Evolutionary conservation across 2,797 vertebrate genomes (phyloP), one percentile per base, ranked within the genome.

Genomic region (Amniataba percoides): DNA sequence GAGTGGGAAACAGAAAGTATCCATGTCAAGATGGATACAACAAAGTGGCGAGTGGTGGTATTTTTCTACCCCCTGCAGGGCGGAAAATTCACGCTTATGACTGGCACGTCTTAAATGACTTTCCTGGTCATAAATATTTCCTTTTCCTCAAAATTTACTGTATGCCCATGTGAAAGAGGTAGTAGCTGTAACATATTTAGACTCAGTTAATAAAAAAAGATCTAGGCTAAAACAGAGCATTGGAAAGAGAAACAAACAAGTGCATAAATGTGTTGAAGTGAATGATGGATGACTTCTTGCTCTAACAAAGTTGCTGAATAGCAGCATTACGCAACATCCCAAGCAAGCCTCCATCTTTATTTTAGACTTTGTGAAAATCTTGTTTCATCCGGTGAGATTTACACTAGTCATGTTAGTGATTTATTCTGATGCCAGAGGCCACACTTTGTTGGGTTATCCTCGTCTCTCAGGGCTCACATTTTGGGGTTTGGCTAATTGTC

Each of bases 401-500:
- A 76, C 51, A 48, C 59, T 64, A 49, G 7, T 40, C 63, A 18
- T 68, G n/a, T 74, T 72, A 36, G 39, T 74, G 61, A 80, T 78
- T 72, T 61, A 72, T 77, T 31, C 1, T 61, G 27, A 74, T 65
- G 46, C 57, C 61, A 56, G 16, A 76, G 31, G 48, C 74, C 68
- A 74, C 31, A 71, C 76, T 86, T 75, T 71, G 55, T 70, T 70
- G 27, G 40, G 34, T 71, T 85, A 31, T 65, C 57, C 58, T 80
- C 67, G 55, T 74, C 42, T 80, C 64, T 66, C 21, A 18, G 48
- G 71, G 53, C 87, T 85, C 14, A 62, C 62, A 62, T 67, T 83
- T 86, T 81, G 79, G 63, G 79, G 43, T 83, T 64, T 81, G 81
- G 58, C 74, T 83, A 65, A 86, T 87, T 80, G 45, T 86, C 72